phyloP scores from a whole-genome alignment of 2,797 vertebrate species.

The Coreius guichenoti region DNA sequence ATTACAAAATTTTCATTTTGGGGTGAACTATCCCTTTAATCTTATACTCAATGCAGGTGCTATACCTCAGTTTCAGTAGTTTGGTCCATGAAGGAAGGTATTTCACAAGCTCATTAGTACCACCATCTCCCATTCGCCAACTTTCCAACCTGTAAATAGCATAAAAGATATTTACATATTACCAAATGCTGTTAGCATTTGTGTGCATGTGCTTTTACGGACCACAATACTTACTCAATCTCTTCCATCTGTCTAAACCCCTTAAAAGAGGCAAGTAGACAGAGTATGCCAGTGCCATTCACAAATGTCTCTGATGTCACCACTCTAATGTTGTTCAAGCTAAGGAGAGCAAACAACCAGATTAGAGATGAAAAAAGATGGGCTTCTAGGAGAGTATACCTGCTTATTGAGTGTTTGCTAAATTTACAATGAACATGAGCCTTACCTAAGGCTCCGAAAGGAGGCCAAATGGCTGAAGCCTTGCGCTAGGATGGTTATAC shows the following conservation, averaged over 20 bases:
- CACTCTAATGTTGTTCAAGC: constrained; percentile 75
- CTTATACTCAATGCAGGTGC: background rate
- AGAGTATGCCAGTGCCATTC: constrained; percentile 48
- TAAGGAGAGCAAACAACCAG: constrained; percentile 65
- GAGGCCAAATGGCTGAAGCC: constrained; percentile 69
- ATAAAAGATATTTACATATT: background rate
- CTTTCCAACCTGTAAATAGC: constrained; percentile 78
- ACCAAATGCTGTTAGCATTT: background rate
- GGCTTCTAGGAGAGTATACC: background rate
- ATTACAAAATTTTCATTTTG: too few species aligned
- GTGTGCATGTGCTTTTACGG: background rate
- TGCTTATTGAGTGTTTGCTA: background rate
- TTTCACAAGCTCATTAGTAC: constrained; percentile 73
- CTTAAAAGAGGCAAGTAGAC: constrained; percentile 72
- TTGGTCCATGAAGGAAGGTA: constrained; percentile 75
- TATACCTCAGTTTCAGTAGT: constrained; percentile 82
- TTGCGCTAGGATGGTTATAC: constrained; percentile 65
- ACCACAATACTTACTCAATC: constrained; percentile 76
- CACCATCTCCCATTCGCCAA: constrained; percentile 78
- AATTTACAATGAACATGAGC: background rate
- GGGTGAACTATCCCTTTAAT: background rate
- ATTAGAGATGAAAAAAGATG: background rate
- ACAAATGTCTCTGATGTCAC: constrained; percentile 23
- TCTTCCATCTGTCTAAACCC: constrained; percentile 73
- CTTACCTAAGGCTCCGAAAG: constrained; percentile 80